Evolutionary conservation across 2,113 vertebrate genomes (phyloP).

Genomic region (Oryzias curvinotus): DNA sequence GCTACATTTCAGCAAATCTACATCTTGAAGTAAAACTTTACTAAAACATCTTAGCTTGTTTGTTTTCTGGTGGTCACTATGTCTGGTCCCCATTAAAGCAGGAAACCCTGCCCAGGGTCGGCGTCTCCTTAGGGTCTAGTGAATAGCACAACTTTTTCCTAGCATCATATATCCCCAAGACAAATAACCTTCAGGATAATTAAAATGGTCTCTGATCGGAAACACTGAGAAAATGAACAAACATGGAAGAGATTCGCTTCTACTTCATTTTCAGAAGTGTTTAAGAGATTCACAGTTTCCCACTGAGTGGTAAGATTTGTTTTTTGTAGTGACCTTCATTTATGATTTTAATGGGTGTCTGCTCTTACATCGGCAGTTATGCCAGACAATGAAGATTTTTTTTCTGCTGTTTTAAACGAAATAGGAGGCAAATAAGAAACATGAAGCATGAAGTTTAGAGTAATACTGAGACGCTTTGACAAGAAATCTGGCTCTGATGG

Average conservation of each 20-base stretch:
- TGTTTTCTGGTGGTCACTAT: constrained; percentile 28
- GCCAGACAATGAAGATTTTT: no score
- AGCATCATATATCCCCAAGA: constrained; percentile 24
- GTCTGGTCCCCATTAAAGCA: constrained; percentile 46
- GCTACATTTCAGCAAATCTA: no score
- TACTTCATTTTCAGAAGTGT: no score
- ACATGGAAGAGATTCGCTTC: no score
- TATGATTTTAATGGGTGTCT: no score
- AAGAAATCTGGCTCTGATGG: constrained; percentile 21
- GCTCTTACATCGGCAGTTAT: no score
- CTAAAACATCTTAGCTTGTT: constrained; percentile 10
- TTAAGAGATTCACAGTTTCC: no score
- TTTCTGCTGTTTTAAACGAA: neutral
- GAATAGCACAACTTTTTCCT: constrained; percentile 59
- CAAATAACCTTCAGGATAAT: constrained; percentile 23
- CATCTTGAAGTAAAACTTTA: neutral
- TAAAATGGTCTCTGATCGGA: constrained; percentile 1
- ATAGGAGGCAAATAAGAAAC: constrained; percentile 3
- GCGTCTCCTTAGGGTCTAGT: constrained; percentile 38
- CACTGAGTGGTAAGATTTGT: no score
- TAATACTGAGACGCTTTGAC: constrained; percentile 28
- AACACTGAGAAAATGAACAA: no score
- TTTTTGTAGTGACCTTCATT: no score
- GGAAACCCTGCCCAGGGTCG: constrained; percentile 41
- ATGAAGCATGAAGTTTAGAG: constrained; percentile 25